phyloP scores from a whole-genome alignment of 2,888 invertebrate genomes.

The Perizoma affinitatum region DNA sequence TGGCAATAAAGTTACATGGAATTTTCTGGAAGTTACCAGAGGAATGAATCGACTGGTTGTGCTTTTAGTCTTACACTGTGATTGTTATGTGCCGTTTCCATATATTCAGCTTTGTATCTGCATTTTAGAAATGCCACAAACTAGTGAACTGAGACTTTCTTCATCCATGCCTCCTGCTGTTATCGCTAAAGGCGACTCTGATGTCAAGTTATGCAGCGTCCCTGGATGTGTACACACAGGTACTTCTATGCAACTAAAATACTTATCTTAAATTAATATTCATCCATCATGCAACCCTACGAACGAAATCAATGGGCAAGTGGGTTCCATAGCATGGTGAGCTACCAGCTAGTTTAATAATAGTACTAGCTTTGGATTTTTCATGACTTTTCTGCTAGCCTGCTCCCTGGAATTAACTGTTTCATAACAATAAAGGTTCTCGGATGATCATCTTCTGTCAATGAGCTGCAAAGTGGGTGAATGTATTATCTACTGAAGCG shows the following conservation, averaged over 20 bases:
- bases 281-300: neutral
- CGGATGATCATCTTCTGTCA: neutral
- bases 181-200: conserved; percentile 54
- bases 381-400: too few species aligned
- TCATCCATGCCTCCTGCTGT: conserved; percentile 70
- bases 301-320: neutral
- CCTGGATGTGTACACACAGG: conserved; percentile 92
- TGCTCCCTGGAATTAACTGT: too few species aligned
- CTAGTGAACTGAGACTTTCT: conserved; percentile 75
- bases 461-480: conserved; percentile 1
- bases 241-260: conserved; percentile 46
- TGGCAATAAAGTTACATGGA: neutral
- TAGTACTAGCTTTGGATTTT: too few species aligned
- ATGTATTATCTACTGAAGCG: conserved; percentile 2
- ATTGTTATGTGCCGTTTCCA: conserved; percentile 15
- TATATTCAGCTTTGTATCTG: conserved; percentile 47
- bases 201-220: conserved; percentile 85
- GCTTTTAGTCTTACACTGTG: neutral
- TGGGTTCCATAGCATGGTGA: too few species aligned
- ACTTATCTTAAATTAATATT: neutral
- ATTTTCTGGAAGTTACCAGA: neutral
- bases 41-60: neutral
- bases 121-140: conserved; percentile 77
- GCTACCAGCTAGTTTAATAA: too few species aligned
- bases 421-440: too few species aligned